Base-by-base conservation (phyloP, 2,797 vertebrate species). In the Onychomys leucogaster region DNA sequence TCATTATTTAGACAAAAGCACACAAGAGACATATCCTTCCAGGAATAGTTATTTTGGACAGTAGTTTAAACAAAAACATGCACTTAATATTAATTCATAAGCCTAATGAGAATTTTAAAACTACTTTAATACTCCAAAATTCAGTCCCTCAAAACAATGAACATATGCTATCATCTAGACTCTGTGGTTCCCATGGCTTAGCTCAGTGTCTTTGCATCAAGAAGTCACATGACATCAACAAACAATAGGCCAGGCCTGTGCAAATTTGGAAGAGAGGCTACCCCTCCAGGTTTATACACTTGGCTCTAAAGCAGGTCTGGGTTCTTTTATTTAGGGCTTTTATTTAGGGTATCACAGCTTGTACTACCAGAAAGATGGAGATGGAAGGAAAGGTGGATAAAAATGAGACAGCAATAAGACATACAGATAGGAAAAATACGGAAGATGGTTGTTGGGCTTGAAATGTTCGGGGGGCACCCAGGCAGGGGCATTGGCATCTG, bases 191-290 rank as follows among this genome's bases (percentile, higher is more conserved):
- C 57, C 4, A 52, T 57, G n/a, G 81, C 52, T 80, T 63, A 90
- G 43, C 1, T 41, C n/a, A 81, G 4, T 59, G 67, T 8, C 27
- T 61, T 3, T 73, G 52, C 21, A 11, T 63, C 29, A 94, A 85
- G 10, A 27, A 34, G 0, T 67, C 57, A 65, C 52, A 43, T 67
- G 55, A 85, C 78, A 8, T 32, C 65, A 27, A 52, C 69, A 85
- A 49, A 43, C 1, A 6, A 0, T 6, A 59, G 23, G 1, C 5
- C 41, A 63, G 61, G 7, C 0, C 7, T 89, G 2, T 14, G 17
- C 17, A 73, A n/a, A n/a, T 8, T 23, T 34, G 3, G 25, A 55
- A 46, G 4, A 55, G 57, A 10, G 29, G 16, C 1, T 19, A 27
- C 21, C 59, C 8, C 25, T 84, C 41, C 77, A 61, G 14, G n/a